A percentile compares a stretch with the other conserved stretches of the same genome.
Evolutionary conservation across 2,888 invertebrate species (phyloP).

Genomic region (Monochamus alternatus): DNA sequence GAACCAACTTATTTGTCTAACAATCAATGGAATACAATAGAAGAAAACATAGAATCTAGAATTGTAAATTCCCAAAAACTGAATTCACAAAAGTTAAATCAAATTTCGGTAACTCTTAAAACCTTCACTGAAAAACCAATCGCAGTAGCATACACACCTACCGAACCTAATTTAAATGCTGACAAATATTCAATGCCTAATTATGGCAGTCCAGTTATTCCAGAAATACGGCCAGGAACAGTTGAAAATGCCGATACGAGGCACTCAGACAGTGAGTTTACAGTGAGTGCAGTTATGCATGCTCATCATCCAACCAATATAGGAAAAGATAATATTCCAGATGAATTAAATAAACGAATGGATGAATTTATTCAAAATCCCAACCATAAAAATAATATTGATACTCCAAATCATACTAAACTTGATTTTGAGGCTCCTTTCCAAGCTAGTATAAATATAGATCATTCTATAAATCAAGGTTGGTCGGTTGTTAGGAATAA

Average conservation of each 20-base stretch:
- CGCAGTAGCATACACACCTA: constrained; percentile 79
- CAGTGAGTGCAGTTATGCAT: constrained; percentile 70
- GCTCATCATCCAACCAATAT: constrained; percentile 58
- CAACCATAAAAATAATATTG: constrained; percentile 53
- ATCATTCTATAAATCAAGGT: constrained; percentile 74
- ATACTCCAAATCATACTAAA: constrained; percentile 58
- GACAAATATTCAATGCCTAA: constrained; percentile 71
- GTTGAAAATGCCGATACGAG: constrained; percentile 51
- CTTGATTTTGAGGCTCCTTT: constrained; percentile 80
- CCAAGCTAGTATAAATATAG: constrained; percentile 78
- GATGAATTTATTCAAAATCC: constrained; percentile 26
- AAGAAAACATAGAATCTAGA: constrained; percentile 68
- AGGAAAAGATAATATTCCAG: constrained; percentile 37
- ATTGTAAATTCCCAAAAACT: constrained; percentile 67
- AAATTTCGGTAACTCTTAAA: constrained; percentile 68
- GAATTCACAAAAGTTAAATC: constrained; percentile 45
- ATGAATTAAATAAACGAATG: constrained; percentile 35
- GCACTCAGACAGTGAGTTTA: constrained; percentile 62
- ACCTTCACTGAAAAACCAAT: constrained; percentile 75
- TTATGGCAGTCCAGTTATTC: constrained; percentile 71
- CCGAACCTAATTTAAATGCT: constrained; percentile 66
- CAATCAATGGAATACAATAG: constrained; percentile 69
- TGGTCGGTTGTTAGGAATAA: constrained; percentile 75
- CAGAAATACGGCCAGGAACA: constrained; percentile 70
- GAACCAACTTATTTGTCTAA: constrained; percentile 53